These are phyloP conservation scores for Colossoma macropomum DNA, from an alignment of 2,113 vertebrate species.

Conservation along the genomic window DNA sequence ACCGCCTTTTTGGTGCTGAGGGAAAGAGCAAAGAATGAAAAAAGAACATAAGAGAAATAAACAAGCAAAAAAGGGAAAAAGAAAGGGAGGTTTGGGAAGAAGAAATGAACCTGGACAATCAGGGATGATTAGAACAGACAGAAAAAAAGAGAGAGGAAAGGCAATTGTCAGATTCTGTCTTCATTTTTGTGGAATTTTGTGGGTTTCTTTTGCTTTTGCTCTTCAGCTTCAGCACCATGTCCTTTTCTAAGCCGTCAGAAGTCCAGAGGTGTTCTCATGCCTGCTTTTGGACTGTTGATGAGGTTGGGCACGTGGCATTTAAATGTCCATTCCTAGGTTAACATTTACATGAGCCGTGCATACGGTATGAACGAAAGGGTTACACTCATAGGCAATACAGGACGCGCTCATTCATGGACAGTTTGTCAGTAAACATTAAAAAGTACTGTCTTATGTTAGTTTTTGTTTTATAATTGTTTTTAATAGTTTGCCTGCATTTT, in stretches of 20 bases:
- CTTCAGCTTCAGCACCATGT: neutral
- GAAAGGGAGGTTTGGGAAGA: neutral
- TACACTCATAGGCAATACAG: slow-evolving; percentile 4
- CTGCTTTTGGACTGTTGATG: neutral
- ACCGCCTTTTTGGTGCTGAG: neutral
- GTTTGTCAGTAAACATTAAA: neutral
- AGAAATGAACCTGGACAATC: slow-evolving; percentile 29
- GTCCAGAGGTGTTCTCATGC: neutral
- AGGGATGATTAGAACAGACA: neutral
- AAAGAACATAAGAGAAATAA: slow-evolving; percentile 5
- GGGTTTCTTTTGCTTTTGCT: neutral
- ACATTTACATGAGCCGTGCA: neutral
- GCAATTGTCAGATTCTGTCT: neutral
- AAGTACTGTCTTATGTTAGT: neutral
- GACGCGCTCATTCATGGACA: neutral
- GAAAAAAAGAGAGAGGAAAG: neutral
- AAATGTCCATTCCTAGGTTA: neutral
- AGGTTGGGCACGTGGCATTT: neutral
- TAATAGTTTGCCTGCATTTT: neutral
- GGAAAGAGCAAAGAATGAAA: neutral
- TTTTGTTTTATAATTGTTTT: slow-evolving; percentile 1
- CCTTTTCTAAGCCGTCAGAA: neutral
- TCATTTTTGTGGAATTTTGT: neutral
- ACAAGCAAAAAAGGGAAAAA: neutral
- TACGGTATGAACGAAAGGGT: neutral